Evolutionary conservation across 2,888 invertebrate species (phyloP), one percentile per base, ranked within the genome.

Genomic region (Meliscaeva auricollis): DNA sequence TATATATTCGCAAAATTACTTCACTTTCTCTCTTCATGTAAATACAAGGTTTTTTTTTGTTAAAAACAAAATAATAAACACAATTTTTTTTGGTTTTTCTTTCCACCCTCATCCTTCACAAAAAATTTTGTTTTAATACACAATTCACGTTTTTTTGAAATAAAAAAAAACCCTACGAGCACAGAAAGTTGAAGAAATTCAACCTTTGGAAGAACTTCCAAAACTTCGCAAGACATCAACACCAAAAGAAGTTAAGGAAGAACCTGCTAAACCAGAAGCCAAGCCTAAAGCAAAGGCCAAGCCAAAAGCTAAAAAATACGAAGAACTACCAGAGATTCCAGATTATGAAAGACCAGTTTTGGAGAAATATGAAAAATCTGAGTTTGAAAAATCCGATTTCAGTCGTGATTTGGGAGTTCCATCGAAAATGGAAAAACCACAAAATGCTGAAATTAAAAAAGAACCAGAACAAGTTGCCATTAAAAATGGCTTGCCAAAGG

Each of bases 291-390:
- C 88, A 0, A 92, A 91, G 72, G 84, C 88, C 5, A 91, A 91
- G 68, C 74, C 89, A 3, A 30, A 89, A 0, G 89, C 90, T 52
- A 68, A 89, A 0, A 94, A 94, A 92, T 94, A 93, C 48, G 94
- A 94, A 88, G 94, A 94, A 20, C 90, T 94, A 32, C 94, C 94
- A 3, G 94, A 94, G 91, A 93, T 94, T 73, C 94, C 95, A 9
- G 96, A 96, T 90, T 96, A 96, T 89, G 96, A 96, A 38, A 94
- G 96, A 87, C 95, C 96, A 2, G 95, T 94, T 2, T 93, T 96
- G 77, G 96, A 96, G 89, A 94, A 94, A 91, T 96, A 94, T 88
- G 95, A 95, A 90, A 93, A 94, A 87, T 92, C 93, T 1, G 93
- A 93, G 8, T 93, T 93, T 46, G 93, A 93, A 54, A 93, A 93